Base-by-base conservation (phyloP, 2,888 invertebrate genomes). In the Fragum whitleyi region DNA sequence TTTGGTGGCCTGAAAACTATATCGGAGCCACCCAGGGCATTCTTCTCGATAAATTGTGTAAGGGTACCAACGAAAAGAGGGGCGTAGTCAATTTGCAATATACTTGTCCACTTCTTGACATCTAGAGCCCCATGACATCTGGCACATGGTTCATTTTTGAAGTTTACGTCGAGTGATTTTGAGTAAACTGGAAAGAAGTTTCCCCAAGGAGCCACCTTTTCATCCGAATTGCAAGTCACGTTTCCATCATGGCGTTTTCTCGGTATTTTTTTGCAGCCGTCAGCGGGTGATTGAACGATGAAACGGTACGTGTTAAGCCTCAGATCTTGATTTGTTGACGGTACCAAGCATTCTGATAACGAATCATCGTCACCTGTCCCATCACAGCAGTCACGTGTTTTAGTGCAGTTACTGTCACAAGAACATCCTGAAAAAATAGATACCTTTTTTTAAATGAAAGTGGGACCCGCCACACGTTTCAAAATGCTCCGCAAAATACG, bases 261-360 rank as follows among this genome's bases (percentile, higher is more conserved):
- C 23, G 6, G 11, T 7, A 14, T 6, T 5, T 53, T 7, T 28
- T 28, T 59, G 28, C 59, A 59, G 26, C 59, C 59, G 28, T 7
- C 28, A n/a, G 23, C 9, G 14, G 59, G 59, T 28, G 23, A 26
- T 23, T 26, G 26, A 11, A 19, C 7, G 11, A 59, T 28, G 28
- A 59, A 59, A 7, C 6, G 11, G 59, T 59, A 59, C 26, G 3
- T 59, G 23, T 11, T 3, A 3, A 59, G 26, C 6, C 6, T 59
- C 11, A 11, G 59, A 26, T n/a, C 23, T 28, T 59, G 59, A 11
- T 59, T 59, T 59, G 59, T 59, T 23, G 59, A 59, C 6, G 59
- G 59, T 21, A 9, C 6, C 7, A 59, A 26, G 59, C 59, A 59
- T 7, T 21, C 5, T 59, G 59, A 6, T 26, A 9, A 7, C 14